Evolutionary conservation across 2,888 invertebrate genomes (phyloP).

Genomic region (Macrosiphum euphorbiae): DNA sequence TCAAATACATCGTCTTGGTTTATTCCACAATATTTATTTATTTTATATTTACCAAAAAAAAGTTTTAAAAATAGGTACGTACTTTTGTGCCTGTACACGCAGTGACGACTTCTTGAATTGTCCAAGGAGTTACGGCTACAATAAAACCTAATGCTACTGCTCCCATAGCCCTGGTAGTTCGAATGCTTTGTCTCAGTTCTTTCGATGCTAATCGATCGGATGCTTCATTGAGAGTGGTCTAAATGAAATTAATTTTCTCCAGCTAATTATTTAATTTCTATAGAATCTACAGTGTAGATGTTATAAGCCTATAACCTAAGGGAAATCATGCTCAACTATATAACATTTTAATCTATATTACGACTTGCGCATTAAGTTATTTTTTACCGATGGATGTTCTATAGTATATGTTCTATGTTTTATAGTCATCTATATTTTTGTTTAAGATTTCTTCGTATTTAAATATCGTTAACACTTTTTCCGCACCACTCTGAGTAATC

Average conservation of each 20-base stretch:
- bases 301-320: background rate
- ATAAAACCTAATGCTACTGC: slow-evolving; percentile 93
- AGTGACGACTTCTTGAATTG: slow-evolving; percentile 90
- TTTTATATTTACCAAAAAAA: background rate
- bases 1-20: background rate
- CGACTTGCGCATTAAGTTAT: background rate
- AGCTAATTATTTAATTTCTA: background rate
- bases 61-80: slow-evolving; percentile 66
- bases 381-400: background rate
- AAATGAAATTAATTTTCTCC: background rate
- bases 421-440: too few relatives aligned
- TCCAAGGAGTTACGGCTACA: slow-evolving; percentile 91
- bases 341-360: background rate
- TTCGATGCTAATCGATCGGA: slow-evolving; percentile 68
- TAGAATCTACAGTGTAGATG: background rate
- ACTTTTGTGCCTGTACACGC: slow-evolving; percentile 90
- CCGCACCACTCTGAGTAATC: background rate
- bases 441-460: background rate
- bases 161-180: slow-evolving; percentile 89
- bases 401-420: too few relatives aligned
- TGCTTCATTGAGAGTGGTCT: slow-evolving; percentile 41
- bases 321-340: background rate
- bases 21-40: background rate
- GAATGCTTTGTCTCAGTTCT: slow-evolving; percentile 79
- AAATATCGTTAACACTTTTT: background rate